A percentile compares a stretch with the other conserved stretches of the same genome.
These are phyloP conservation scores for Gymnocypris eckloni DNA, from an alignment of 2,797 vertebrate genomes.

Conservation along the genomic window DNA sequence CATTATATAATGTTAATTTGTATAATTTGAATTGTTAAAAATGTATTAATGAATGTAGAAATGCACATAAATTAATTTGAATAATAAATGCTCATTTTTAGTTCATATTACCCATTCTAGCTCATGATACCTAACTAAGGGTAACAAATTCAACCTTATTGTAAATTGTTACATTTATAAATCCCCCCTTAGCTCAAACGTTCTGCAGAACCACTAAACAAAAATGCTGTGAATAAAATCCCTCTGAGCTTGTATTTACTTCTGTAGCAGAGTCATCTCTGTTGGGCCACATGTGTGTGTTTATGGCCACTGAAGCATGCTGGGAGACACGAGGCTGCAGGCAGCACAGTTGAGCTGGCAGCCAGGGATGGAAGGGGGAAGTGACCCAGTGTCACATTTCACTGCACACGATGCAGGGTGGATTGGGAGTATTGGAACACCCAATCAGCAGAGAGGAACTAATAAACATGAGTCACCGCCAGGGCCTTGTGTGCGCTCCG, in stretches of 20 bases:
- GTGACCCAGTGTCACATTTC: constrained; percentile 51
- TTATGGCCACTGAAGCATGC: constrained; percentile 63
- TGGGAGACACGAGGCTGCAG: constrained; percentile 60
- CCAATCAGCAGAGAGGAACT: constrained; percentile 45
- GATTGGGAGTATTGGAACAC: constrained; percentile 23
- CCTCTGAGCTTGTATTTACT: constrained; percentile 5
- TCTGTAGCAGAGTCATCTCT: constrained; percentile 12
- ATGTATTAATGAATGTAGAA: not conserved
- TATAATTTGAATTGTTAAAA: not conserved
- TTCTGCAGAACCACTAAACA: constrained; percentile 1
- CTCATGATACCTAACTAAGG: not conserved
- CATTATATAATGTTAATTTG: not conserved
- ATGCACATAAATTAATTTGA: too few species aligned
- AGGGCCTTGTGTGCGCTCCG: not conserved
- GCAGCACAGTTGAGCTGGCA: constrained; percentile 40
- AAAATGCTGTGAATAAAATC: not conserved
- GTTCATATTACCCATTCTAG: not conserved
- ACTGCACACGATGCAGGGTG: constrained; percentile 7
- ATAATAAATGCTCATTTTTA: not conserved
- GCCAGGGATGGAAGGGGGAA: constrained; percentile 49
- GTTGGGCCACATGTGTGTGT: constrained; percentile 54
- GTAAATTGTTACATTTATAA: not conserved
- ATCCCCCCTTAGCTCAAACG: not conserved
- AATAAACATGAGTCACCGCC: constrained; percentile 38
- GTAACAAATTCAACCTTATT: not conserved